Evolutionary conservation across 1,140 invertebrate genomes (phyloP), one percentile per base, ranked within the genome.

Genomic region (Caenorhabditis brenneri): DNA sequence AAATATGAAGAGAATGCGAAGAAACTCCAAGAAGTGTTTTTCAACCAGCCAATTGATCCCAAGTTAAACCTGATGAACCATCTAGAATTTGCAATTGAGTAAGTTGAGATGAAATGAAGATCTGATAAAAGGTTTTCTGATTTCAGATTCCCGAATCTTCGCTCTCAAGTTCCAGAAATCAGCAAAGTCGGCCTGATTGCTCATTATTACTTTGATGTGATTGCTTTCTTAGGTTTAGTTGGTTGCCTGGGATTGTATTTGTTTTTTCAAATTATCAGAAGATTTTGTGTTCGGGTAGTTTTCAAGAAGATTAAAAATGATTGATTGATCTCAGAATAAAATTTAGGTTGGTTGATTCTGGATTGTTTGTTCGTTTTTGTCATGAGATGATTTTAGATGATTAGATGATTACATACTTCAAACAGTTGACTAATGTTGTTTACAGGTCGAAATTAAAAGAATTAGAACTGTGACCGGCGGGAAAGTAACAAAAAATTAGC

Each of bases 61-160:
- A 83, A 79, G 15, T 6, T 49, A n/a, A 51, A 55, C 12, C n/a
- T 83, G 7, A 48, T 83, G 19, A 51, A 53, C 0, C 82, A 83
- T 79, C 16, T 48, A 15, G 82, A 83, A n/a, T 83, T 83, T 39
- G 82, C 65, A 7, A 65, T 65, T 6, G 24, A 74, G 36, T 74
- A 16, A 33, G 58, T 60, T 51, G 6, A 3, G 3, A 7, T 16
- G 19, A 7, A 9, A 10, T 51, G n/a, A n/a, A n/a, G n/a, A 19
- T 51, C 48, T 19, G 3, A 10, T 10, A 15, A 15, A 15, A 51
- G 19, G 19, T 4, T n/a, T 51, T 19, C 3, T 4, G 19, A 3
- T 33, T 60, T 65, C 9, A 65, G 58, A 36, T 65, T 65, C 58
- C 58, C 58, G 19, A 16, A 65, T 16, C 31, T 65, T 19, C 58